Percentiles rank a stretch among this genome's conserved stretches.
Evolutionary conservation across 2,888 invertebrate species (phyloP).

Genomic region (Mythimna vitellina): DNA sequence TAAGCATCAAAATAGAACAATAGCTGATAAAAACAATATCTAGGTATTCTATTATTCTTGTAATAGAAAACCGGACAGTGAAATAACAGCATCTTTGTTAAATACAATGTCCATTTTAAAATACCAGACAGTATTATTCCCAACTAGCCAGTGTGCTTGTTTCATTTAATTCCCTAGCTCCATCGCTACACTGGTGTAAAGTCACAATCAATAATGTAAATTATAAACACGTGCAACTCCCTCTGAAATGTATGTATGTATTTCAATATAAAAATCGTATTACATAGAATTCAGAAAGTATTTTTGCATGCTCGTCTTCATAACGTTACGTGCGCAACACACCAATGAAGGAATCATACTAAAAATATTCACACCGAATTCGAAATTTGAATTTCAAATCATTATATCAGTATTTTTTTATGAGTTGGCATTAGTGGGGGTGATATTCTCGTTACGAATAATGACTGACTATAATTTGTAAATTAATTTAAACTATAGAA

Average conservation of each 20-base stretch:
- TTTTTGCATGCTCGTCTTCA: constrained; percentile 52
- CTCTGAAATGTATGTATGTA: constrained; percentile 23
- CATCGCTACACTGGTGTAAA: constrained; percentile 4
- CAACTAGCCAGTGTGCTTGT: not conserved
- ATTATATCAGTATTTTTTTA: constrained; percentile 27
- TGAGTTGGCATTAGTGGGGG: constrained; percentile 14
- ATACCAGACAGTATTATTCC: not conserved
- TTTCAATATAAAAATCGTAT: constrained; percentile 49
- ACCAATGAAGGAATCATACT: constrained; percentile 27
- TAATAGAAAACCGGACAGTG: not conserved
- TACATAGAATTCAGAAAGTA: constrained; percentile 44
- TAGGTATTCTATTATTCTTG: not conserved
- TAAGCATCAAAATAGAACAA: not conserved
- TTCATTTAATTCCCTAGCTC: not conserved
- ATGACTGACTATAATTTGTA: not conserved
- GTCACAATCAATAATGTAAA: constrained; percentile 30
- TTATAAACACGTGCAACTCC: constrained; percentile 30
- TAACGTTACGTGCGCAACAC: constrained; percentile 42
- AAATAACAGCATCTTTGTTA: not conserved
- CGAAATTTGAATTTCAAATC: constrained; percentile 42
- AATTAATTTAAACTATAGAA: constrained; percentile 8
- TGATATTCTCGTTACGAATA: constrained; percentile 22
- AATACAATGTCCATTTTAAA: constrained; percentile 9
- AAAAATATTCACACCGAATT: constrained; percentile 50
- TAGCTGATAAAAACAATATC: not conserved